phyloP scores from a whole-genome alignment of 2,888 invertebrate genomes.

The Cataglyphis livida region DNA sequence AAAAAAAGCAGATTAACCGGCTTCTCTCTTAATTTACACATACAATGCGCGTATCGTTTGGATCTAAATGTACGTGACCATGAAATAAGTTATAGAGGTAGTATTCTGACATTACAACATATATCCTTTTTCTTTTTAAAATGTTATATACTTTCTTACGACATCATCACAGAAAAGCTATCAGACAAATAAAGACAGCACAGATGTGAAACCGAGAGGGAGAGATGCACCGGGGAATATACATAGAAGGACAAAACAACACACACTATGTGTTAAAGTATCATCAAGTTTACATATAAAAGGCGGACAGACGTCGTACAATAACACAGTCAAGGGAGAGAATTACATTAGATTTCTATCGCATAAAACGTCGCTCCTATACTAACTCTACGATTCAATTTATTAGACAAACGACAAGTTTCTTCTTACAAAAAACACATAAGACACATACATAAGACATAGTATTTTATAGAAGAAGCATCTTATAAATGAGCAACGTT shows the following conservation, averaged over 20 bases:
- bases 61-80: constrained; percentile 19
- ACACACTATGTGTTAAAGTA: constrained; percentile 22
- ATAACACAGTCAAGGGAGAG: constrained; percentile 14
- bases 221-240: neutral
- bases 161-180: neutral
- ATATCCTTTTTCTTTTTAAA: neutral
- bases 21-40: neutral
- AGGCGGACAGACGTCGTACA: constrained; percentile 24
- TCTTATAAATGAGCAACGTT: constrained; percentile 2
- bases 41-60: constrained; percentile 12
- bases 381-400: constrained; percentile 30
- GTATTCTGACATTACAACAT: neutral
- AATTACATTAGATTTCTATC: constrained; percentile 29
- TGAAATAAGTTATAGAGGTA: constrained; percentile 31
- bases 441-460: neutral
- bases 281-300: constrained; percentile 54
- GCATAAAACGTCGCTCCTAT: neutral
- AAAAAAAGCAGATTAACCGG: neutral
- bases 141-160: neutral
- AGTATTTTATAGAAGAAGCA: neutral
- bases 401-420: constrained; percentile 19
- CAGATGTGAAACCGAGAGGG: neutral
- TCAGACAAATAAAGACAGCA: neutral
- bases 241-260: constrained; percentile 34
- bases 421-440: constrained; percentile 26